Evolutionary conservation across 2,888 invertebrate genomes (phyloP).

Genomic region (Drosophila emarginata): DNA sequence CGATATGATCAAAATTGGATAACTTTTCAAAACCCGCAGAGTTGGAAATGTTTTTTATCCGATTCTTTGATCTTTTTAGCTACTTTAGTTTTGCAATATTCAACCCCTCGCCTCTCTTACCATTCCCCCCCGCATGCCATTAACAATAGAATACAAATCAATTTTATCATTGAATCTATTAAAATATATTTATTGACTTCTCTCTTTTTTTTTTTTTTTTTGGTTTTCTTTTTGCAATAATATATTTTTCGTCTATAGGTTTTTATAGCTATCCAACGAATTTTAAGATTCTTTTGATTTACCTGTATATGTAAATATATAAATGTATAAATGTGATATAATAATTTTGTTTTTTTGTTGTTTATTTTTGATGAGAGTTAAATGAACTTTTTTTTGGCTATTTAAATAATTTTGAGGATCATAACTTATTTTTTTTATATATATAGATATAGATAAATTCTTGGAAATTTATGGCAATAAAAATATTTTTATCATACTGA

Average conservation of each 20-base stretch:
- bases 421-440: background rate
- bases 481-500: too few species aligned
- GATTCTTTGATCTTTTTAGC: background rate
- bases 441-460: background rate
- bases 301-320: background rate
- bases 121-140: background rate
- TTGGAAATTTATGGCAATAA: too few species aligned
- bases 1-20: background rate
- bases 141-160: slow-evolving; percentile 2
- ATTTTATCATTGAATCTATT: slow-evolving; percentile 5
- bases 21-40: background rate
- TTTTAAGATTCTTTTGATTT: background rate
- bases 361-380: background rate
- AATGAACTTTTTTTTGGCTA: background rate
- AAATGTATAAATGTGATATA: too few species aligned
- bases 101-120: background rate
- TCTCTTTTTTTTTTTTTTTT: background rate
- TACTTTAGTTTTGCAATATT: background rate
- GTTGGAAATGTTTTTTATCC: background rate
- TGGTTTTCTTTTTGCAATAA: background rate
- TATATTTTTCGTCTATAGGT: background rate
- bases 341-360: too few species aligned
- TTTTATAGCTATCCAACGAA: background rate
- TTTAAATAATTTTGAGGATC: background rate
- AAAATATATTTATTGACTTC: slow-evolving; percentile 1